A percentile compares a stretch with the other conserved stretches of the same genome.
Evolutionary conservation across 2,113 vertebrate genomes (phyloP).

Genomic region (Rhineura floridana): DNA sequence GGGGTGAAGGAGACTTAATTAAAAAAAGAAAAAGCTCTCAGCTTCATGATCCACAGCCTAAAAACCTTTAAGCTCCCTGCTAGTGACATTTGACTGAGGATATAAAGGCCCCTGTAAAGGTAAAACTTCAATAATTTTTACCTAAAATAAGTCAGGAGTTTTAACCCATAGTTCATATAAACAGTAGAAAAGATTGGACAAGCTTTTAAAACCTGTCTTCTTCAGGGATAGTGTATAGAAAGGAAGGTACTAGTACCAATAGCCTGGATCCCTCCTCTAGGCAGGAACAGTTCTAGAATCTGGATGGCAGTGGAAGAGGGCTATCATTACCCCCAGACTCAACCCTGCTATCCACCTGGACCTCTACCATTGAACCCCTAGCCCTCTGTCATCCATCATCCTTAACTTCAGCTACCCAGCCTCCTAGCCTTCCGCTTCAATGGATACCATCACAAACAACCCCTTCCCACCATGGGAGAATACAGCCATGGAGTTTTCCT

Average conservation of each 20-base stretch:
- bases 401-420: not conserved
- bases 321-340: not conserved
- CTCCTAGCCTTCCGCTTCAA: not conserved
- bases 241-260: not conserved
- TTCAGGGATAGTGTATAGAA: not conserved
- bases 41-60: not conserved
- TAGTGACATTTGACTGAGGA: not conserved
- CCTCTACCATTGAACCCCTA: not conserved
- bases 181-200: not conserved
- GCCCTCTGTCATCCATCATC: not conserved
- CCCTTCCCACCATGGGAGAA: too few relatives aligned
- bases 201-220: not conserved
- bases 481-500: too few relatives aligned
- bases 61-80: not conserved
- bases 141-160: not conserved
- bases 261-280: not conserved
- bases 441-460: not conserved
- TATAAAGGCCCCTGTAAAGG: not conserved
- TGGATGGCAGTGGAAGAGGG: not conserved
- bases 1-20: not conserved
- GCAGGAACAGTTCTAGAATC: not conserved
- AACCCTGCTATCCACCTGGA: not conserved
- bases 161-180: not conserved
- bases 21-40: not conserved
- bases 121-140: not conserved